A percentile compares a stretch with the other conserved stretches of the same genome.
These are phyloP conservation scores for Lepilemur ruficaudatus DNA, from an alignment of 2,797 vertebrate species.

Conservation along the genomic window DNA sequence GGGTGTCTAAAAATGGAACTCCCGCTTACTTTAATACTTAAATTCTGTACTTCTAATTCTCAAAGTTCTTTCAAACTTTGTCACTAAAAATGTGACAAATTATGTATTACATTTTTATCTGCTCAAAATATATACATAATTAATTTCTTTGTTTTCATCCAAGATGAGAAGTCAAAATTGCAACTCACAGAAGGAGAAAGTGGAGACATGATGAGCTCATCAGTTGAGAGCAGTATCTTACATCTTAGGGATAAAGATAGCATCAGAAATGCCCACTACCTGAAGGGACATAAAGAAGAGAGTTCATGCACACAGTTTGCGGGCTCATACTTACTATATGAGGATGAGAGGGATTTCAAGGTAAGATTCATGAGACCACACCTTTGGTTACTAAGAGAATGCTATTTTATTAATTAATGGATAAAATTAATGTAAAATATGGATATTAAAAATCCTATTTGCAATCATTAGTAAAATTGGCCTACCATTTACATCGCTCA, in stretches of 20 bases:
- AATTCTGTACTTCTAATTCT: slow-evolving; percentile 33
- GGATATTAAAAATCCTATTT: not conserved
- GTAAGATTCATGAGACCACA: slow-evolving; percentile 74
- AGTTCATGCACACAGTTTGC: not conserved
- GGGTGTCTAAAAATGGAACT: not conserved
- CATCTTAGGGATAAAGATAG: not conserved
- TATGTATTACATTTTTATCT: not conserved
- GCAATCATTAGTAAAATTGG: not conserved
- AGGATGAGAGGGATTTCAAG: slow-evolving; percentile 81
- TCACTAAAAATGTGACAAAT: not conserved
- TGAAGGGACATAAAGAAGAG: not conserved
- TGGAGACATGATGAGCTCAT: fast-evolving
- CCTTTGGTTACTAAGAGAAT: not conserved
- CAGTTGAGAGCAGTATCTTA: not conserved
- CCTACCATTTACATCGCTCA: not conserved
- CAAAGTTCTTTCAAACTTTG: not conserved
- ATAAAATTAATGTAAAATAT: not conserved
- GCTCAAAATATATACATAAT: not conserved
- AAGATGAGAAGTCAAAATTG: not conserved
- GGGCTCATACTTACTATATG: slow-evolving; percentile 60
- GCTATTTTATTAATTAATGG: not conserved
- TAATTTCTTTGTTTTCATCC: slow-evolving; percentile 14
- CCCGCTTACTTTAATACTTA: not conserved
- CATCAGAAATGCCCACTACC: fast-evolving
- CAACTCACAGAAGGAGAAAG: not conserved